Conservation (phyloP, 2,888 invertebrate genomes). For the Drosophila barbarae region DNA sequence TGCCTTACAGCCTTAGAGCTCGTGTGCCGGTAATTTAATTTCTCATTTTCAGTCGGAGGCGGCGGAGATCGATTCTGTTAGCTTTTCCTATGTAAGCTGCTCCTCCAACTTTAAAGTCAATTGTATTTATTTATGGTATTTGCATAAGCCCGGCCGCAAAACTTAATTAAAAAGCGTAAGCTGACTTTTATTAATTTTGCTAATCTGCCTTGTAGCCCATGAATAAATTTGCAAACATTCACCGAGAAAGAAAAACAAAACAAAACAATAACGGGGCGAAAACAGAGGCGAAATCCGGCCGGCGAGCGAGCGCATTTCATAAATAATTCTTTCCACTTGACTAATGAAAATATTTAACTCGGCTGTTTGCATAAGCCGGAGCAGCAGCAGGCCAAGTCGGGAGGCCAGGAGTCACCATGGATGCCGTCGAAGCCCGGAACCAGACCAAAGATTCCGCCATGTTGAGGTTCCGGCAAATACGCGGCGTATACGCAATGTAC, state of each 20-base stretch:
- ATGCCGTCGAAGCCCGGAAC: neutral
- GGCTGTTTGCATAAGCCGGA: constrained; percentile 53
- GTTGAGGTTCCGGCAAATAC: constrained; percentile 30
- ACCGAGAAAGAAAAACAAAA: constrained; percentile 31
- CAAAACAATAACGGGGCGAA: constrained; percentile 25
- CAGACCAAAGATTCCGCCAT: constrained; percentile 1
- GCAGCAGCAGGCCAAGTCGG: neutral
- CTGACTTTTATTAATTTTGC: constrained; percentile 61
- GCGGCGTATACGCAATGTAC: constrained; percentile 62
- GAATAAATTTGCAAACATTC: constrained; percentile 57
- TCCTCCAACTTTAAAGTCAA: constrained; percentile 50
- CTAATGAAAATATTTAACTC: constrained; percentile 67
- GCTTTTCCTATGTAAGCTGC: neutral
- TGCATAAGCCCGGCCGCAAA: constrained; percentile 45
- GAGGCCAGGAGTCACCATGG: constrained; percentile 1
- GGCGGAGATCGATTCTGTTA: constrained; percentile 27
- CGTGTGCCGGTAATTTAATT: constrained; percentile 28
- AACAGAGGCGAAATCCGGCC: constrained; percentile 27
- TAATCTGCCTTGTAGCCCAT: constrained; percentile 56
- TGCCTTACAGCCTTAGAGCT: neutral
- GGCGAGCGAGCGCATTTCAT: constrained; percentile 46
- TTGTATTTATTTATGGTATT: constrained; percentile 56
- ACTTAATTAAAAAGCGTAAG: constrained; percentile 62
- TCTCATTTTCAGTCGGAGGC: constrained; percentile 13
- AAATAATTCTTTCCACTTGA: constrained; percentile 65